A percentile compares a stretch with the other conserved stretches of the same genome.
These are phyloP conservation scores for Doris montereyensis DNA, from an alignment of 2,888 invertebrate genomes.

Conservation along the genomic window DNA sequence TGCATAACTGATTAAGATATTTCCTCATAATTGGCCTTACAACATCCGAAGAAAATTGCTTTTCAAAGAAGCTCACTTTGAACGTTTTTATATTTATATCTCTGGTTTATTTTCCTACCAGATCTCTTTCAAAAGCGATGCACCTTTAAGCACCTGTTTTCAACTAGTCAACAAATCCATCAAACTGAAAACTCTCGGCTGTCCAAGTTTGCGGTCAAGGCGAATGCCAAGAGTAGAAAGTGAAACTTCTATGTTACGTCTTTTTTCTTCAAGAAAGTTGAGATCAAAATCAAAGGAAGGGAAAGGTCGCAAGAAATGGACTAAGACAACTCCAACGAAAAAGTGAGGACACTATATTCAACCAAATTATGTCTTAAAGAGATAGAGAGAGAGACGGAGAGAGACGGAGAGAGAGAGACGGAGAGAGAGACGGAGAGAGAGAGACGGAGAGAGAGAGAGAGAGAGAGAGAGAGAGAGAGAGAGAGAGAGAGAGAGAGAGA, in stretches of 20 bases:
- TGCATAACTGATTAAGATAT: no score
- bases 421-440: neutral
- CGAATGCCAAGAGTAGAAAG: slow-evolving; percentile 29
- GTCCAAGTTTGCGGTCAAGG: slow-evolving; percentile 38
- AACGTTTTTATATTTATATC: neutral
- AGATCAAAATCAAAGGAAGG: neutral
- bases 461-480: neutral
- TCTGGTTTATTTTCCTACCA: neutral
- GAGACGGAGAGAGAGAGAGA: neutral
- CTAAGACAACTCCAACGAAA: slow-evolving; percentile 34
- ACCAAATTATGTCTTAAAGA: no score
- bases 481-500: neutral
- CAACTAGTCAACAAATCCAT: slow-evolving; percentile 35
- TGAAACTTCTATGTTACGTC: neutral
- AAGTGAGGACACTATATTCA: slow-evolving; percentile 25
- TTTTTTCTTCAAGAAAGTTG: neutral
- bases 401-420: neutral
- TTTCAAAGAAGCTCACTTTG: neutral
- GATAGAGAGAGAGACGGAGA: neutral
- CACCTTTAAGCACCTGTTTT: slow-evolving; percentile 40
- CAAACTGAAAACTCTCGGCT: slow-evolving; percentile 40
- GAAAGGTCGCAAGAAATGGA: neutral
- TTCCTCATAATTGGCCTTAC: no score
- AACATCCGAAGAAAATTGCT: no score
- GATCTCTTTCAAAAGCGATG: slow-evolving; percentile 15